These are phyloP conservation scores for Coelopa pilipes DNA, from an alignment of 2,888 invertebrate species.

Conservation along the genomic window DNA sequence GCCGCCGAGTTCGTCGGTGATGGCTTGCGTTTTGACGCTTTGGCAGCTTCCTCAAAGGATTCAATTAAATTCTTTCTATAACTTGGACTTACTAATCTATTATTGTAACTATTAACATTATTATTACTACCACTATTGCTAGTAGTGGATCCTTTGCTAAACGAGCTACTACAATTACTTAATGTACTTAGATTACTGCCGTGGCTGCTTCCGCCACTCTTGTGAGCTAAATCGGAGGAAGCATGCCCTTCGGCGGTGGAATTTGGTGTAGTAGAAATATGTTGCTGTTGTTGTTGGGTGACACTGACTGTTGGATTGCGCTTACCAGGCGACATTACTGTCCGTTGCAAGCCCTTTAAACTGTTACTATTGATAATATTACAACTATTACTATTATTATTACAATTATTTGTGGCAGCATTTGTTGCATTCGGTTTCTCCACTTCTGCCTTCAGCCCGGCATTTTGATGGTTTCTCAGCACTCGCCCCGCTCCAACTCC, in stretches of 20 bases:
- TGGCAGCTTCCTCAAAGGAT: constrained; percentile 57
- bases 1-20: constrained; percentile 28
- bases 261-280: constrained; percentile 43
- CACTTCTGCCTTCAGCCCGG: constrained; percentile 31
- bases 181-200: constrained; percentile 52
- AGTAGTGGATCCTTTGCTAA: constrained; percentile 42
- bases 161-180: constrained; percentile 51
- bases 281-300: constrained; percentile 43
- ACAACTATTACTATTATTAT: constrained; percentile 40
- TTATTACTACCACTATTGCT: constrained; percentile 43
- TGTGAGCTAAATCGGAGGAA: constrained; percentile 22
- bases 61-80: constrained; percentile 63
- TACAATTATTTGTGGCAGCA: constrained; percentile 44
- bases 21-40: constrained; percentile 30
- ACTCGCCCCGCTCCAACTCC: constrained; percentile 43
- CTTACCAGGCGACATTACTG: constrained; percentile 21
- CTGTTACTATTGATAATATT: constrained; percentile 35
- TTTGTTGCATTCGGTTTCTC: constrained; percentile 43
- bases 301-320: constrained; percentile 39
- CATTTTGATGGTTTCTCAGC: constrained; percentile 49
- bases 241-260: constrained; percentile 7
- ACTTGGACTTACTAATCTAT: constrained; percentile 49
- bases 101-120: constrained; percentile 45
- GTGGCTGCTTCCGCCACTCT: constrained; percentile 49
- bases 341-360: constrained; percentile 14